Evolutionary conservation across 1,140 invertebrate species (phyloP).

Genomic region (Limonius californicus): DNA sequence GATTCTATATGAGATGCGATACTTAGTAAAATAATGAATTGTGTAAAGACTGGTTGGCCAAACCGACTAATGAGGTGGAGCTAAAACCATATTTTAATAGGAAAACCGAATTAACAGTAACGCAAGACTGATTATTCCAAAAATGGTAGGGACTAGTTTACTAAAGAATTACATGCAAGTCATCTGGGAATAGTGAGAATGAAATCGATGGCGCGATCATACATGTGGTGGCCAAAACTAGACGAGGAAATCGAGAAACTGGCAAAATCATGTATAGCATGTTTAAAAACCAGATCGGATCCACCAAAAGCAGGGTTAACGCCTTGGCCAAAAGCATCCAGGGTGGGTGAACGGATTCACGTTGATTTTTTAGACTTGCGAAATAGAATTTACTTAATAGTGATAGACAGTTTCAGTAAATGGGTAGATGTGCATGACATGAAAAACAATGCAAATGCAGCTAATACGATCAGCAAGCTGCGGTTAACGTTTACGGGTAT

Average conservation of each 20-base stretch:
- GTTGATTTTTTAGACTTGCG: conserved; percentile 36
- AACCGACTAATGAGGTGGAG: no score
- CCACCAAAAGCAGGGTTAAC: neutral
- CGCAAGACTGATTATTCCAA: conserved; percentile 33
- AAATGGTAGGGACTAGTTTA: conserved; percentile 25
- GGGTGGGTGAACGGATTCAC: conserved; percentile 29
- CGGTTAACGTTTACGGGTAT: conserved; percentile 25
- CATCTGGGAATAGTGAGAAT: conserved; percentile 20
- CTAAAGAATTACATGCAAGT: conserved; percentile 14
- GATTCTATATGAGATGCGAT: no score
- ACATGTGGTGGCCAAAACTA: conserved; percentile 26
- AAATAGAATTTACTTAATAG: conserved; percentile 28
- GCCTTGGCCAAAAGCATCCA: neutral
- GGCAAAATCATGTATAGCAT: neutral
- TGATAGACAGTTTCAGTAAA: conserved; percentile 34
- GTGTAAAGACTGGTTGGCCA: no score
- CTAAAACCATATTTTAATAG: conserved; percentile 9
- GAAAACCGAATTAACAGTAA: conserved; percentile 11
- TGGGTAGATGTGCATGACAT: conserved; percentile 34
- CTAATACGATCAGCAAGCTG: conserved; percentile 23
- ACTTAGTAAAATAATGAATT: no score
- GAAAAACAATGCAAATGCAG: neutral
- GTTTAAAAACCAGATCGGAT: neutral
- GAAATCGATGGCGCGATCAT: conserved; percentile 11
- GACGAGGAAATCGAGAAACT: conserved; percentile 23